Conservation (phyloP, 2,113 vertebrate genomes). For the Uria aalge region DNA sequence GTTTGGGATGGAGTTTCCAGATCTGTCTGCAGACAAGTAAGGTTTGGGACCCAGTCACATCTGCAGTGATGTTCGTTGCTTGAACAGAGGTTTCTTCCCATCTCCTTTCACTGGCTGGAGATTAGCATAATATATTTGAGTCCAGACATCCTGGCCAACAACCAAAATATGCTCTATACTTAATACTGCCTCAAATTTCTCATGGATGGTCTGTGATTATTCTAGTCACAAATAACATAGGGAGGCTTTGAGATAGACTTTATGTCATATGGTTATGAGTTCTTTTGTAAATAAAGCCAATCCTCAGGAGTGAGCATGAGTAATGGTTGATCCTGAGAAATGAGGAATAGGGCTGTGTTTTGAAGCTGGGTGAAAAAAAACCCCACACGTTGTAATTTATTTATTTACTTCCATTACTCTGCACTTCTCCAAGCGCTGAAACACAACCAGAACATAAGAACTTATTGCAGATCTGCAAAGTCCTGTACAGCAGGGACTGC, state of each 20-base stretch:
- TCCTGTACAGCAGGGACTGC: conserved; percentile 1
- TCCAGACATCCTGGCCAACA: neutral
- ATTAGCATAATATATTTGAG: neutral
- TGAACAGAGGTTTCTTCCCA: neutral
- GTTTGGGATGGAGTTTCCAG: neutral
- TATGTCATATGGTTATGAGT: neutral
- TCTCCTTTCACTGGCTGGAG: neutral
- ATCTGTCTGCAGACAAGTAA: neutral
- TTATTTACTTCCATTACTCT: conserved; percentile 43
- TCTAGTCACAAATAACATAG: conserved; percentile 17
- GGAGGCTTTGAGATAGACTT: conserved; percentile 13
- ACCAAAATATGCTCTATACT: neutral
- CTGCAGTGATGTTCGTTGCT: neutral
- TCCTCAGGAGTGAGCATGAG: conserved; percentile 10
- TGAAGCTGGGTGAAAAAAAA: conserved; percentile 11
- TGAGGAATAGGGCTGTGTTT: neutral
- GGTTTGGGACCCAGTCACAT: neutral
- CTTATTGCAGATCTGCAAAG: conserved; percentile 47
- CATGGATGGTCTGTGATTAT: neutral
- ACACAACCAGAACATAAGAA: neutral
- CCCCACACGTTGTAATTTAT: neutral
- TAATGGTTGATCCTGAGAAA: conserved; percentile 27
- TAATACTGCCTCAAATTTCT: conserved; percentile 19
- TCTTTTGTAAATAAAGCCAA: conserved; percentile 34
- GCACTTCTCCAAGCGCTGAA: conserved; percentile 15